Evolutionary conservation across 2,113 vertebrate species (phyloP).

Genomic region (Tamias sibiricus): DNA sequence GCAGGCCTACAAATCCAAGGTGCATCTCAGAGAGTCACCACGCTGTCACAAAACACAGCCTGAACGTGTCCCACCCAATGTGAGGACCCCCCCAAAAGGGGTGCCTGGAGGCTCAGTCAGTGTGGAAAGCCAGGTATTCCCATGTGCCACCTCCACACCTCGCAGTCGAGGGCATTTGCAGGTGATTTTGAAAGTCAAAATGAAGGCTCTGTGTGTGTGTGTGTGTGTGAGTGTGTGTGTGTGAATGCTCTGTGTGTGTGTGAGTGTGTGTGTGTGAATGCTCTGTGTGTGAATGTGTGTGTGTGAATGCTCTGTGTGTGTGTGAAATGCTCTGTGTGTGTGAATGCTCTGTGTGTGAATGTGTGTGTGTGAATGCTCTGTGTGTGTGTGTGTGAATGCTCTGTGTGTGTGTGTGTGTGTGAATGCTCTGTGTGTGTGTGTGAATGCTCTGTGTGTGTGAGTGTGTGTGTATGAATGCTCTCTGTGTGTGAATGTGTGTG

Average conservation of each 20-base stretch:
- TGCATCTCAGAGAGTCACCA: background rate
- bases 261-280: too few relatives aligned
- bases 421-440: too few relatives aligned
- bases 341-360: rapidly evolving
- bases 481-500: too few relatives aligned
- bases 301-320: too few relatives aligned
- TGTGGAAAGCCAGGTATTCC: background rate
- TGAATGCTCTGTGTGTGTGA: rapidly evolving
- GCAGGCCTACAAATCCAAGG: background rate
- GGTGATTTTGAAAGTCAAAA: background rate
- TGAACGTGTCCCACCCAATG: background rate
- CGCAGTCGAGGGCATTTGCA: background rate
- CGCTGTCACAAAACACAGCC: background rate
- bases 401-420: rapidly evolving
- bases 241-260: rapidly evolving
- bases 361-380: too few relatives aligned
- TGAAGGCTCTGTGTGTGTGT: background rate
- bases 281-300: too few relatives aligned
- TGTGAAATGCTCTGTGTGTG: too few relatives aligned
- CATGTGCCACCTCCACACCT: background rate
- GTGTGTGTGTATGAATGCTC: too few relatives aligned
- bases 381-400: too few relatives aligned
- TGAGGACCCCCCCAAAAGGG: too few relatives aligned
- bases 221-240: background rate
- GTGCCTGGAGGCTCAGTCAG: background rate